These are phyloP conservation scores for Rhineura floridana DNA, from an alignment of 2,113 vertebrate genomes.

Conservation along the genomic window DNA sequence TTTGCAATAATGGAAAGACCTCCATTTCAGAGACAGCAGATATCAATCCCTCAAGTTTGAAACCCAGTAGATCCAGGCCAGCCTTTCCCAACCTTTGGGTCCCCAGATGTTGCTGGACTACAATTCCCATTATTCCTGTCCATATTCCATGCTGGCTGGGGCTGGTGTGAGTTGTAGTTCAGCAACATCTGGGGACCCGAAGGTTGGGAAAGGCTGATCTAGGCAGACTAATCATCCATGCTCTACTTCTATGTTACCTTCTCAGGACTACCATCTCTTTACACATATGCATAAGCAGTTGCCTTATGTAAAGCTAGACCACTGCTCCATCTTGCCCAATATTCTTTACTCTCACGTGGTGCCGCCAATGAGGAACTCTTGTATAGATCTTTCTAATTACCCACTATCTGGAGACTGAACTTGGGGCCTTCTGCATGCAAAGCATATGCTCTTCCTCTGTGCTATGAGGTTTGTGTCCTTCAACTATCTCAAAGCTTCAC, in stretches of 20 bases:
- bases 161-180: too few species aligned
- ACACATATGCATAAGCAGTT: neutral
- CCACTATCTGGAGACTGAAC: too few species aligned
- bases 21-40: neutral
- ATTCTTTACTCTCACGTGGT: neutral
- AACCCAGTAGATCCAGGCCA: too few species aligned
- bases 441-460: too few species aligned
- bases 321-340: neutral
- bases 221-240: neutral
- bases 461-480: neutral
- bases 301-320: neutral
- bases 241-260: neutral
- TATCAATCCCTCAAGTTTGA: conserved; percentile 10
- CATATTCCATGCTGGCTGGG: too few species aligned
- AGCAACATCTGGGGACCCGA: too few species aligned
- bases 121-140: too few species aligned
- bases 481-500: neutral
- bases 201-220: too few species aligned
- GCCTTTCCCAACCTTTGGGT: too few species aligned
- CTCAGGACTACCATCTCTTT: neutral
- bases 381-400: neutral
- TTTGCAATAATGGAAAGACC: neutral
- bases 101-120: too few species aligned
- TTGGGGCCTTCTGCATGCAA: too few species aligned
- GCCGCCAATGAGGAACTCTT: neutral